phyloP scores from a whole-genome alignment of 2,113 vertebrate genomes.

The Aspidoscelis tigris region DNA sequence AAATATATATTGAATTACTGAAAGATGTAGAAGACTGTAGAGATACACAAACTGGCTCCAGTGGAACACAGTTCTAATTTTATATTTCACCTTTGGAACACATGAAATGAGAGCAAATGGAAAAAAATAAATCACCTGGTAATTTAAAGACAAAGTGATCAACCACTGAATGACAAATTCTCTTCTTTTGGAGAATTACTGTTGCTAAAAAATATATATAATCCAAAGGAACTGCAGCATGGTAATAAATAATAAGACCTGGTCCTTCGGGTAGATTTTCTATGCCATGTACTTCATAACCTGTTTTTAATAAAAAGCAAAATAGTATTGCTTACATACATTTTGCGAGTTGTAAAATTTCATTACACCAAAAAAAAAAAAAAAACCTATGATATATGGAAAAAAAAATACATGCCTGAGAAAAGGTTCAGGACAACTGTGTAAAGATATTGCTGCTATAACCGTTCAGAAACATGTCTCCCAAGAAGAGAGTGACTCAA shows the following conservation, averaged over 20 bases:
- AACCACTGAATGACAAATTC: conserved; percentile 85
- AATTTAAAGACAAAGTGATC: conserved; percentile 82
- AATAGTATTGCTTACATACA: conserved; percentile 9
- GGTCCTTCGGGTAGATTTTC: conserved; percentile 73
- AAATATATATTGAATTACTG: no score
- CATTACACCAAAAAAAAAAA: neutral
- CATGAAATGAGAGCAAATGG: neutral
- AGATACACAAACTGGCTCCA: no score
- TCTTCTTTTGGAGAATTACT: conserved; percentile 83
- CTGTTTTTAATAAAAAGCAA: conserved; percentile 62
- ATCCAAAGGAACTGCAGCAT: conserved; percentile 85
- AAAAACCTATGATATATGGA: neutral
- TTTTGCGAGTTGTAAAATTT: neutral
- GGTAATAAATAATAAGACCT: conserved; percentile 89
- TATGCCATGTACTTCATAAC: conserved; percentile 73
- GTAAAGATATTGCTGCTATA: no score
- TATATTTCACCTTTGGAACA: no score
- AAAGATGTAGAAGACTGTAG: no score
- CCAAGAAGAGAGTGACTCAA: no score
- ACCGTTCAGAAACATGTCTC: no score
- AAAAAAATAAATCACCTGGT: conserved; percentile 55
- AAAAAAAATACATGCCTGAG: no score
- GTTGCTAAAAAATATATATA: conserved; percentile 86
- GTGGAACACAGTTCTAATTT: no score
- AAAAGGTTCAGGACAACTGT: no score